A percentile compares a stretch with the other conserved stretches of the same genome.
phyloP scores from a whole-genome alignment of 2,113 vertebrate species.

The Eublepharis macularius region DNA sequence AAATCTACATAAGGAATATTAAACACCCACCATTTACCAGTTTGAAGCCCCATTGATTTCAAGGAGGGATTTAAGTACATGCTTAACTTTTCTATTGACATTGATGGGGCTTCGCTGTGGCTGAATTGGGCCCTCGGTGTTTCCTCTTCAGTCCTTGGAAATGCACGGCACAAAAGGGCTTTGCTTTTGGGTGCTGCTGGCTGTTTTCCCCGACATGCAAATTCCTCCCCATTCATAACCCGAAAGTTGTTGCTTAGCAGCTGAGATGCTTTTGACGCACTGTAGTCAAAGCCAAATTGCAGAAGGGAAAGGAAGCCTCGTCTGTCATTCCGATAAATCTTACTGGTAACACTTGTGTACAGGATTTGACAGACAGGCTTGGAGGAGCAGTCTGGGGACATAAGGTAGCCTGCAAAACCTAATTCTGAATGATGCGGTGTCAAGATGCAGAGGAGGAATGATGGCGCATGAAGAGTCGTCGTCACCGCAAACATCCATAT shows the following conservation, averaged over 20 bases:
- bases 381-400: slow-evolving; percentile 56
- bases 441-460: slow-evolving; percentile 47
- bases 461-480: slow-evolving; percentile 6
- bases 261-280: slow-evolving; percentile 41
- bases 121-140: neutral
- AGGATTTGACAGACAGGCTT: slow-evolving; percentile 61
- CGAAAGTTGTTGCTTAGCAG: slow-evolving; percentile 55
- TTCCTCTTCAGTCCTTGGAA: neutral
- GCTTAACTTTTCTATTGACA: neutral
- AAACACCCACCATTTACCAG: too few relatives aligned
- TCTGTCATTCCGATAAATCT: slow-evolving; percentile 61
- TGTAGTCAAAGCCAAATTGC: neutral
- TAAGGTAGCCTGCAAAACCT: slow-evolving; percentile 45
- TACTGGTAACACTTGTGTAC: slow-evolving; percentile 48
- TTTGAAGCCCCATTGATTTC: neutral
- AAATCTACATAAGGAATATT: too few relatives aligned
- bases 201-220: neutral
- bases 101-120: neutral
- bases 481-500: slow-evolving; percentile 26
- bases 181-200: neutral
- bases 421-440: slow-evolving; percentile 58
- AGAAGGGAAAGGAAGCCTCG: slow-evolving; percentile 29
- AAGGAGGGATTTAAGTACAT: neutral
- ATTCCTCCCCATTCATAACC: neutral
- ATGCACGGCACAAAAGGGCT: neutral